phyloP scores from a whole-genome alignment of 1,140 invertebrate species.

The Cecropterus lyciades region DNA sequence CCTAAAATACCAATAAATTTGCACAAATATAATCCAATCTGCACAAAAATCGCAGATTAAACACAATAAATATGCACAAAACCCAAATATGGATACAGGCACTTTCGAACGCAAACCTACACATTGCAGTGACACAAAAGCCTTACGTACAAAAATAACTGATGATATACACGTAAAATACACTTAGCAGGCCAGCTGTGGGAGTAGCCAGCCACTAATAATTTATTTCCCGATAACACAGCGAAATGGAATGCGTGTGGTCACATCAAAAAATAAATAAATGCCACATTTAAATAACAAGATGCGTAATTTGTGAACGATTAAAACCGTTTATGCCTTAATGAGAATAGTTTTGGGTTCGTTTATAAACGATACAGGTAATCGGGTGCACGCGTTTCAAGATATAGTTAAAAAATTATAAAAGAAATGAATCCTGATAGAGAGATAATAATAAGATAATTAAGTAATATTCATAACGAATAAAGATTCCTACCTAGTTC shows the following conservation, averaged over 20 bases:
- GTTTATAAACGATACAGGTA: not conserved
- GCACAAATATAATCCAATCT: not conserved
- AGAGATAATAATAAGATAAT: no score
- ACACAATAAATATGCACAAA: not conserved
- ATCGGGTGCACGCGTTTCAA: no score
- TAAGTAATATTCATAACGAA: no score
- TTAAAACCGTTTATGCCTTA: conserved; percentile 24
- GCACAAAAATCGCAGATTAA: not conserved
- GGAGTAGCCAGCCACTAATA: conserved; percentile 31
- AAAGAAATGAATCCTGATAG: no score
- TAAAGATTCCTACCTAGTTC: no score
- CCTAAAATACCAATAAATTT: conserved; percentile 1
- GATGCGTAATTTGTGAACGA: conserved; percentile 29
- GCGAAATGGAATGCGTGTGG: conserved; percentile 29
- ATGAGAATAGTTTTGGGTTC: conserved; percentile 4
- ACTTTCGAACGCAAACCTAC: conserved; percentile 20
- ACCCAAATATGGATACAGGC: not conserved
- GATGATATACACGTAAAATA: conserved; percentile 17
- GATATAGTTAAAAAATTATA: no score
- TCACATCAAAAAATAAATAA: conserved; percentile 31
- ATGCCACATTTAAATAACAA: conserved; percentile 35
- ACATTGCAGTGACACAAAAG: not conserved
- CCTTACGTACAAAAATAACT: conserved; percentile 20
- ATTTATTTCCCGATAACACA: conserved; percentile 35
- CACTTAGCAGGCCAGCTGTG: conserved; percentile 25